Evolutionary conservation across 1,140 invertebrate genomes (phyloP), one percentile per base, ranked within the genome.

Genomic region (Dendrolimus punctatus): DNA sequence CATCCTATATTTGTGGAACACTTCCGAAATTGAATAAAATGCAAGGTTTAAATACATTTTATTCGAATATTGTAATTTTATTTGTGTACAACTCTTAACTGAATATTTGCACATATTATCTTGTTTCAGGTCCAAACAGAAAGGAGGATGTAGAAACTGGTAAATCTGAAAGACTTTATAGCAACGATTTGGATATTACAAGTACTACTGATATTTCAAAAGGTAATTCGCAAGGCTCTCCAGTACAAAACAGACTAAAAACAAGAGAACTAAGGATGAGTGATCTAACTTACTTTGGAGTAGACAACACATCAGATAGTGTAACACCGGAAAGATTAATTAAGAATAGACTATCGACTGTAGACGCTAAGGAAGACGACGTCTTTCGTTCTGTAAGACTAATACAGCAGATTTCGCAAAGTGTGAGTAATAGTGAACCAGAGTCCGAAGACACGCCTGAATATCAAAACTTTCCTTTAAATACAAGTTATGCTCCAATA

Each of bases 261-360:
- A 73, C 74, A 37, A 73, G 83, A 55, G 69, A 83, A 73, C 67
- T 86, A 36, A 59, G 76, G 54, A 71, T 74, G 46, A 80, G 68
- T 46, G 83, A 86, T 49, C 62, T 86, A 49, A 76, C 76, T 6
- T 86, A 83, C 58, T 86, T 86, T 55, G 83, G 83, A 39, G 62
- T 86, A 38, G 58, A 68, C 36, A 70, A 72, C 8, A 49, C 45
- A 43, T 40, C 10, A 39, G 55, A 51, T 50, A 40, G 39, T 23
- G 38, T 49, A 57, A 46, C 10, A 57, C 40, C 9, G 9, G 37
- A 9, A 50, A 39, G 41, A 48, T 23, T 6, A 8, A 50, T 9
- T 6, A 6, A 44, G 5, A 8, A 9, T 42, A 38, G 50, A 45
- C 5, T 38, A 42, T 41, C 9, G n/a, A 49, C 42, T 36, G 44